Percentiles rank a stretch among this genome's conserved stretches.
Conservation (phyloP, 2,113 vertebrate genomes). For the Pantherophis guttatus region DNA sequence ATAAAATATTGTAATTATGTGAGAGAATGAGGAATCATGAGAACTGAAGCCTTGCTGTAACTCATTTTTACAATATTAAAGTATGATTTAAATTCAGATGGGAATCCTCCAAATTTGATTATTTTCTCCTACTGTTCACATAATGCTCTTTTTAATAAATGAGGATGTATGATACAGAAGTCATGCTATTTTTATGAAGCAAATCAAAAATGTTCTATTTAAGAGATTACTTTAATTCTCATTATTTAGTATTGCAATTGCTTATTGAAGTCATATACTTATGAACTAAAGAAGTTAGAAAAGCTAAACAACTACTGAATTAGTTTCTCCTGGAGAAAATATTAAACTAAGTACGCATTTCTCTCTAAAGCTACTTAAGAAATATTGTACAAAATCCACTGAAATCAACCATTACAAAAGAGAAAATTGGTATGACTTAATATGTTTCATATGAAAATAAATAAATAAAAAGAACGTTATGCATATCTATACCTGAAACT, state of each 20-base stretch:
- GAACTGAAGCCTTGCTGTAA: not conserved
- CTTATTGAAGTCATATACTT: not conserved
- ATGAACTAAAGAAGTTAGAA: not conserved
- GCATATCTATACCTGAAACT: not conserved
- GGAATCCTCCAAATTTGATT: not conserved
- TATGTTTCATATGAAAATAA: not conserved
- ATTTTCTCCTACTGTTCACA: not conserved
- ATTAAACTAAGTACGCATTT: not conserved
- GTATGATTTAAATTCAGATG: not conserved
- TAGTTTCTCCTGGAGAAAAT: not conserved
- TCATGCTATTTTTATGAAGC: not conserved
- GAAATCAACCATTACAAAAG: not conserved
- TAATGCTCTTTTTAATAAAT: not conserved
- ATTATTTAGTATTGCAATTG: not conserved
- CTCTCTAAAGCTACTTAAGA: not conserved
- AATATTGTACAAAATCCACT: not conserved
- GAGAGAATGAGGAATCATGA: not conserved
- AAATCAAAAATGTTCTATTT: not conserved
- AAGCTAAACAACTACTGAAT: not conserved
- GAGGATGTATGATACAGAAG: not conserved
- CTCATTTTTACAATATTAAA: not conserved
- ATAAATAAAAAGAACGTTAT: not conserved
- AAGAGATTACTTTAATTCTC: not conserved
- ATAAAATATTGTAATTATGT: not conserved
- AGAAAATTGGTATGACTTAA: not conserved